Conservation (phyloP, 2,797 vertebrate genomes). For the Taeniopygia guttata region DNA sequence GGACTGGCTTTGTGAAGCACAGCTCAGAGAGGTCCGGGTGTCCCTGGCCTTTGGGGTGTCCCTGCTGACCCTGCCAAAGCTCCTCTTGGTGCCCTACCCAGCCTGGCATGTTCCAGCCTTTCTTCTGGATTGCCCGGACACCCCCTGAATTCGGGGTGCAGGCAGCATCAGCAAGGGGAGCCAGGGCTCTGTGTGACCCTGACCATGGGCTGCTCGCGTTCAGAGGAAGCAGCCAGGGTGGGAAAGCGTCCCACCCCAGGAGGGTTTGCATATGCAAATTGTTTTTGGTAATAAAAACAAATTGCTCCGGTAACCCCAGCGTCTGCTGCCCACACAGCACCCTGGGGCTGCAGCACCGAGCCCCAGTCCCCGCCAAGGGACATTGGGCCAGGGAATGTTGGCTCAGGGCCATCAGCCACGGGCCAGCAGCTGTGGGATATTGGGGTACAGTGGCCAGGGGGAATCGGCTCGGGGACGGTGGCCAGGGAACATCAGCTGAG, state of each 20-base stretch:
- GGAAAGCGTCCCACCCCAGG: fast-evolving
- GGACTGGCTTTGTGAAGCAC: not conserved
- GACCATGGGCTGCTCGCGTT: fast-evolving
- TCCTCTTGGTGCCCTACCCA: fast-evolving
- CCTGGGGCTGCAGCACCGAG: not conserved
- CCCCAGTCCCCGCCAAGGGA: fast-evolving
- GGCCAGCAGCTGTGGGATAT: not conserved
- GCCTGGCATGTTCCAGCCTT: not conserved
- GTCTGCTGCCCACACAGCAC: not conserved
- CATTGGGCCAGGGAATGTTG: not conserved
- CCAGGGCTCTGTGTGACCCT: fast-evolving
- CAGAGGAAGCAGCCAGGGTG: not conserved
- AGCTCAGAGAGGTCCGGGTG: not conserved
- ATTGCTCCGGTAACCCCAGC: no score
- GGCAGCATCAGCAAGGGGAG: not conserved
- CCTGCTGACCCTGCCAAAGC: not conserved
- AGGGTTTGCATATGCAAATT: not conserved
- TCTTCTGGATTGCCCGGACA: not conserved
- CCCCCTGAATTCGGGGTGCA: not conserved
- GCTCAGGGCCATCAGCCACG: not conserved
- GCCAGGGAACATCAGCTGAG: not conserved
- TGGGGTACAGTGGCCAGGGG: no score
- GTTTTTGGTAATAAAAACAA: not conserved
- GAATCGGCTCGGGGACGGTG: fast-evolving
- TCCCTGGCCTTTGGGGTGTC: not conserved